Evolutionary conservation across 1,140 invertebrate species (phyloP).

Genomic region (Diprion similis): DNA sequence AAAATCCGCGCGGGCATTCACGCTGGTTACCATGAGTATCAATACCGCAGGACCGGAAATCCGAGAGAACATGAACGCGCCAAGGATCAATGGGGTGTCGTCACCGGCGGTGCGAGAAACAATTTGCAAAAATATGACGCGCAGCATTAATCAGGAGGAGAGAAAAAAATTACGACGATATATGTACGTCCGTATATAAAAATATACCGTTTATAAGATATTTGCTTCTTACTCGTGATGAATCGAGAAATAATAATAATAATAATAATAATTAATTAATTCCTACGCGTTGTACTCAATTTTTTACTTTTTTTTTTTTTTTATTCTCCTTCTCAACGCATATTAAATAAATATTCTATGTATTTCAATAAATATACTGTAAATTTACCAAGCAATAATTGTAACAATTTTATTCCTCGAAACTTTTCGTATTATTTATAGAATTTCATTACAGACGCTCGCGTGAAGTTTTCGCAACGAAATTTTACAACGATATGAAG

Average conservation of each 20-base stretch:
- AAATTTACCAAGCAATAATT: no score
- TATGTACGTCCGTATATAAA: background rate
- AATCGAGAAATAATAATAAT: background rate
- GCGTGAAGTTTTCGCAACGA: no score
- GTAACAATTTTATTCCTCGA: no score
- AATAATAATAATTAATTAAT: no score
- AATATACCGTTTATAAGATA: background rate
- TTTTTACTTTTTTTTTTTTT: no score
- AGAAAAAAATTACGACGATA: background rate
- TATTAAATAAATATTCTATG: no score
- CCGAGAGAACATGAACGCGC: background rate
- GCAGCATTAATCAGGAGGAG: background rate
- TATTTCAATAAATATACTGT: no score
- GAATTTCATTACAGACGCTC: no score
- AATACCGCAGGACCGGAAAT: background rate
- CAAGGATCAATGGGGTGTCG: background rate
- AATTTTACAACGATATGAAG: no score
- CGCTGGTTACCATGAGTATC: background rate
- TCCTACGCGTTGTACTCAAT: background rate
- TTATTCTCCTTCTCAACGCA: no score
- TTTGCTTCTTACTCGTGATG: background rate
- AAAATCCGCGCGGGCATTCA: background rate
- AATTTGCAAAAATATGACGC: background rate
- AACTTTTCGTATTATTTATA: no score
- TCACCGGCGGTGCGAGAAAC: background rate